phyloP scores from a whole-genome alignment of 2,113 vertebrate species.

The Empidonax traillii region DNA sequence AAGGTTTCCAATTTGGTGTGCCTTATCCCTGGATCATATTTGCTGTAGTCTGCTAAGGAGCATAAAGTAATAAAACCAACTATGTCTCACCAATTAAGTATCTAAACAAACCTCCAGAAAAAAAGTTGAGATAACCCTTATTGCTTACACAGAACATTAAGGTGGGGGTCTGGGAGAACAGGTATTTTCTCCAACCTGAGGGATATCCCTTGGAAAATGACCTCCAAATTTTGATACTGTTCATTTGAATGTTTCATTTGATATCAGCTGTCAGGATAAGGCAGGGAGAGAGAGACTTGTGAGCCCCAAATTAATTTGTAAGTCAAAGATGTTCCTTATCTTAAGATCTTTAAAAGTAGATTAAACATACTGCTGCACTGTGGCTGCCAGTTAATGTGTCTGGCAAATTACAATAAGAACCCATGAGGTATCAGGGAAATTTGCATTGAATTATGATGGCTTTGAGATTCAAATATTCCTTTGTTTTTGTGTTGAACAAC shows the following conservation, averaged over 20 bases:
- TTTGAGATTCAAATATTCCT: conserved; percentile 23
- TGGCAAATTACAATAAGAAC: conserved; percentile 46
- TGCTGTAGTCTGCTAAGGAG: neutral
- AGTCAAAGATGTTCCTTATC: conserved; percentile 41
- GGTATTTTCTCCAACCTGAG: neutral
- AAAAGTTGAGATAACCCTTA: neutral
- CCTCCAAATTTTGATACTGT: neutral
- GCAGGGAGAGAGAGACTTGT: neutral
- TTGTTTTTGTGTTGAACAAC: neutral
- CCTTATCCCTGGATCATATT: neutral
- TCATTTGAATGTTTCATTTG: neutral
- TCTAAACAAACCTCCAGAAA: neutral
- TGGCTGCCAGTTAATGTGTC: conserved; percentile 25
- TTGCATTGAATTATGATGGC: conserved; percentile 30
- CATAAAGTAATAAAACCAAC: neutral
- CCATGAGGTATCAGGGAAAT: conserved; percentile 30
- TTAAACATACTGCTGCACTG: conserved; percentile 13
- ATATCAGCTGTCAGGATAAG: conserved; percentile 16
- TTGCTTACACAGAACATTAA: neutral
- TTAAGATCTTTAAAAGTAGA: conserved; percentile 50
- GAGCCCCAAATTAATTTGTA: conserved; percentile 39
- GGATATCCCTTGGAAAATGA: neutral
- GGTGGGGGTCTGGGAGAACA: neutral
- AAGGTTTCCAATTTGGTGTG: neutral
- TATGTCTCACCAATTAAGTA: neutral